Evolutionary conservation across 2,797 vertebrate species (phyloP).

Genomic region (Lepus townsendii): DNA sequence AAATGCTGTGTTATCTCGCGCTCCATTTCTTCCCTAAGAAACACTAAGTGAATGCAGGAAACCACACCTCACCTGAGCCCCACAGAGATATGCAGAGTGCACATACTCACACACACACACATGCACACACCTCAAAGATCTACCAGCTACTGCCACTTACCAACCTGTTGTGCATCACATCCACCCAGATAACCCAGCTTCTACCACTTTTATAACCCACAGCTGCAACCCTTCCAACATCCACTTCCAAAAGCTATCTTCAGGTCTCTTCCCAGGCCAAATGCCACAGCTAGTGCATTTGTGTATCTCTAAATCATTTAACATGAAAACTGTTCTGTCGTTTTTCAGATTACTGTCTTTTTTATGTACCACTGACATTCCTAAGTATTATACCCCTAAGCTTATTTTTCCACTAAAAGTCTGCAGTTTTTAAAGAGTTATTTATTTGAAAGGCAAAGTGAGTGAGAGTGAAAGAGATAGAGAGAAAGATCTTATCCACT

Average conservation of each 20-base stretch:
- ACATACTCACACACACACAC: not conserved
- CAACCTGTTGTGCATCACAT: not conserved
- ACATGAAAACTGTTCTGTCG: not conserved
- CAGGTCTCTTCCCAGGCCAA: not conserved
- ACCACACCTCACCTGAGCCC: not conserved
- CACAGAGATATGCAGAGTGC: not conserved
- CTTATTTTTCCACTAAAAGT: not conserved
- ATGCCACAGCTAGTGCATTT: not conserved
- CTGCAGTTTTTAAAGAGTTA: not conserved
- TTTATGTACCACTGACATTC: not conserved
- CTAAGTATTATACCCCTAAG: not conserved
- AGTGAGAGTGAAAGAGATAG: no score
- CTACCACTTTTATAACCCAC: not conserved
- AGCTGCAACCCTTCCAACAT: rapidly evolving
- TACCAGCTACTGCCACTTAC: not conserved
- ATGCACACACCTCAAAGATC: not conserved
- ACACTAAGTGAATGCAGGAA: not conserved
- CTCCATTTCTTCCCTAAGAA: not conserved
- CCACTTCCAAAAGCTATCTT: not conserved
- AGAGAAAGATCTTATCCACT: no score
- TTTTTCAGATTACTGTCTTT: not conserved
- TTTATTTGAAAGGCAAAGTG: no score
- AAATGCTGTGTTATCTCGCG: not conserved
- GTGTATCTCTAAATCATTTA: not conserved
- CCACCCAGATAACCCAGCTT: not conserved